These are phyloP conservation scores for Telmatochromis bifrenatus DNA, from an alignment of 2,113 vertebrate species.

Conservation along the genomic window DNA sequence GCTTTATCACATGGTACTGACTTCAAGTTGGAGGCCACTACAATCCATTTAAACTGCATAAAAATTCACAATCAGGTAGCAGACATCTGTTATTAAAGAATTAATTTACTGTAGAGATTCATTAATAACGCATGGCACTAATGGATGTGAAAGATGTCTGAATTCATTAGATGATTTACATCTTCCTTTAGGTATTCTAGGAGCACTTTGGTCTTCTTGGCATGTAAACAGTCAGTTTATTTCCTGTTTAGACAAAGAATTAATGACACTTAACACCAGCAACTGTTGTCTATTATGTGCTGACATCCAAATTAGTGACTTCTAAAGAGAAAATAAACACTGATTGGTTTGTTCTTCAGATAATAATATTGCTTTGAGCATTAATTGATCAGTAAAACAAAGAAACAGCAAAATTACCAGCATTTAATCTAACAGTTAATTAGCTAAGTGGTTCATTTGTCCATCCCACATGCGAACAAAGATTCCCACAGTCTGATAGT, in stretches of 20 bases:
- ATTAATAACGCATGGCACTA: constrained; percentile 5
- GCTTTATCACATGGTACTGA: not conserved
- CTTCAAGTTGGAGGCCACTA: not conserved
- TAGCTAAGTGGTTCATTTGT: not conserved
- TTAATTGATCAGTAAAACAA: not conserved
- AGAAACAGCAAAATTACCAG: not conserved
- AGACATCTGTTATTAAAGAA: constrained; percentile 1
- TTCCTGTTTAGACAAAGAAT: not conserved
- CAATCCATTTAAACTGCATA: not conserved
- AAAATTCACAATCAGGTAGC: not conserved
- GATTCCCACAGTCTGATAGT: constrained; percentile 13
- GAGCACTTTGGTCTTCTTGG: not conserved
- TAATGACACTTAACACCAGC: not conserved
- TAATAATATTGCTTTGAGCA: not conserved
- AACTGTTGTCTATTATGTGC: not conserved
- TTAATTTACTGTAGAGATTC: not conserved
- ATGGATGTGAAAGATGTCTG: not conserved
- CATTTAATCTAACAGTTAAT: not conserved
- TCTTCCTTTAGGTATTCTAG: not conserved
- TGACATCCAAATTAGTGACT: not conserved
- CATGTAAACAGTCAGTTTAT: not conserved
- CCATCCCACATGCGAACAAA: not conserved
- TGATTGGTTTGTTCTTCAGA: not conserved
- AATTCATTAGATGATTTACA: not conserved
- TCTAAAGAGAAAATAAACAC: not conserved